Conservation (phyloP, 2,797 vertebrate genomes). For the Peromyscus melanophrys region DNA sequence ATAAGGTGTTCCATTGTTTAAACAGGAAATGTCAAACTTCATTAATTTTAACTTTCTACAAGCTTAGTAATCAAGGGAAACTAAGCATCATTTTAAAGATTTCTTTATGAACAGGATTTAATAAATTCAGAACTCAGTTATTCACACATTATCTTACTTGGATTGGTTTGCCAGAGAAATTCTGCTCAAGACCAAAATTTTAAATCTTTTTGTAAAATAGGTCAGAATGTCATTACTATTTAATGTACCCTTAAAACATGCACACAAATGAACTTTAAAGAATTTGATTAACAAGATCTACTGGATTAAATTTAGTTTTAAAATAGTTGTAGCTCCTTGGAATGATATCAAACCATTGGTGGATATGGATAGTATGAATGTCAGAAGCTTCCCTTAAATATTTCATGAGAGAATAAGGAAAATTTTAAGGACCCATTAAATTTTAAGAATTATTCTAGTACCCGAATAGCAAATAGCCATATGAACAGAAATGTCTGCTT, state of each 20-base stretch:
- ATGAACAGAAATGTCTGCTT: too few relatives aligned
- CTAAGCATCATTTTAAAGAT: background rate
- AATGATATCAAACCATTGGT: background rate
- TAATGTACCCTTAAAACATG: background rate
- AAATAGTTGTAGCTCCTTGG: background rate
- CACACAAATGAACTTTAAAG: background rate
- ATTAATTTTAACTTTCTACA: background rate
- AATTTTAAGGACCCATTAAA: background rate
- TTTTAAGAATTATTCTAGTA: background rate
- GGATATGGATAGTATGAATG: background rate
- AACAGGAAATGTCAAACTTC: background rate
- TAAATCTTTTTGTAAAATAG: background rate
- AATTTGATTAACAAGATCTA: background rate
- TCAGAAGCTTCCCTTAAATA: background rate
- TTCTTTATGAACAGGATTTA: background rate
- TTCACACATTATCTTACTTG: background rate
- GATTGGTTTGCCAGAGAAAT: background rate
- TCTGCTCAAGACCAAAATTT: background rate
- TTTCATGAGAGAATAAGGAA: background rate
- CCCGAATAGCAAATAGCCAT: background rate
- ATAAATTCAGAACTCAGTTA: background rate
- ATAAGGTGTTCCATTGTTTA: background rate
- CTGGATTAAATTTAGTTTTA: background rate
- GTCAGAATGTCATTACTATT: background rate
- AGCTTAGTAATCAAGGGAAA: background rate